phyloP scores from a whole-genome alignment of 2,113 vertebrate species.

The Onychostoma macrolepis region DNA sequence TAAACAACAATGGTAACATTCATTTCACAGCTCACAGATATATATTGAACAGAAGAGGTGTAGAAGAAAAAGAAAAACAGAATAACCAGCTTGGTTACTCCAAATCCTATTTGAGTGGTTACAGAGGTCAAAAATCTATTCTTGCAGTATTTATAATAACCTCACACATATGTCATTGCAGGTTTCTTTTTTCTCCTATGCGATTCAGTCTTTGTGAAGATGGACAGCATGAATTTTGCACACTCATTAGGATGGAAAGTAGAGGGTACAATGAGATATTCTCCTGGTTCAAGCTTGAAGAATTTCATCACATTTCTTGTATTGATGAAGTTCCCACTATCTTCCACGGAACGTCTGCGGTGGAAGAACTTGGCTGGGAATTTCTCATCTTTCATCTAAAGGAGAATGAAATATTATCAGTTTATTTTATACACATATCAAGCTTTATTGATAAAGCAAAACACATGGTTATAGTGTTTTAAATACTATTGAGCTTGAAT shows the following conservation, averaged over 20 bases:
- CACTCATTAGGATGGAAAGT: conserved; percentile 41
- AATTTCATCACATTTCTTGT: conserved; percentile 43
- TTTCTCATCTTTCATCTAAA: conserved; percentile 39
- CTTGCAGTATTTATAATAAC: not conserved
- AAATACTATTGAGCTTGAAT: not conserved
- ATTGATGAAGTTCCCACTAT: conserved; percentile 8
- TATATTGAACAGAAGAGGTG: not conserved
- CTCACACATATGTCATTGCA: not conserved
- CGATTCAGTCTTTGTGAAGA: conserved; percentile 33
- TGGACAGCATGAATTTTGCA: conserved; percentile 43
- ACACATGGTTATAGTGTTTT: not conserved
- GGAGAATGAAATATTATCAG: not conserved
- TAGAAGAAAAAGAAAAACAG: not conserved
- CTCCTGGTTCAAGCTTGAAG: conserved; percentile 48
- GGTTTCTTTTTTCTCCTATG: not conserved
- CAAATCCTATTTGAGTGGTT: not conserved
- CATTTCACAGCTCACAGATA: not conserved
- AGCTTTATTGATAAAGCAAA: not conserved
- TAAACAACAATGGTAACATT: not conserved
- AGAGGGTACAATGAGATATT: conserved; percentile 55
- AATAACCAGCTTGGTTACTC: not conserved
- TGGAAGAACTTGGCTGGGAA: conserved; percentile 45
- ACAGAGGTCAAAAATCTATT: not conserved
- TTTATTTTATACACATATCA: not conserved
- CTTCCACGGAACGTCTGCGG: not conserved